phyloP scores from a whole-genome alignment of 2,113 vertebrate genomes.

The Nibea albiflora region DNA sequence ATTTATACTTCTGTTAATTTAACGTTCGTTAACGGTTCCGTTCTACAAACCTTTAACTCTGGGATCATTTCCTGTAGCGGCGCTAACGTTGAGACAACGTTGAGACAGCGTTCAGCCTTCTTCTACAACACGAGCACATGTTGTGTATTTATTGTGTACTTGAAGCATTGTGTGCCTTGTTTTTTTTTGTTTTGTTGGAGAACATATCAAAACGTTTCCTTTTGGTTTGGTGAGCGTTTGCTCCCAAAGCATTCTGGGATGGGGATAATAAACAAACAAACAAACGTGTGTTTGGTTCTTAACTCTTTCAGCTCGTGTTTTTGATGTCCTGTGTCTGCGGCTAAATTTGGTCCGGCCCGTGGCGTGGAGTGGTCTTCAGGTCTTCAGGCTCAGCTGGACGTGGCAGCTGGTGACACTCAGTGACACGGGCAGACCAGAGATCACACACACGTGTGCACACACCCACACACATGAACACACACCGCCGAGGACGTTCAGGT shows the following conservation, averaged over 20 bases:
- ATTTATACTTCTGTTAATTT: conserved; percentile 33
- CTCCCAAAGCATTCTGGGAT: conserved; percentile 1
- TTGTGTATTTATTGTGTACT: conserved; percentile 37
- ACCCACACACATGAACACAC: too few relatives aligned
- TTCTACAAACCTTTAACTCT: not conserved
- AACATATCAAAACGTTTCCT: not conserved
- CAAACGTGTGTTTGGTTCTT: not conserved
- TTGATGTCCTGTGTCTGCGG: conserved; percentile 5
- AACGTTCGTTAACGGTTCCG: not conserved
- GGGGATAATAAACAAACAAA: conserved; percentile 25
- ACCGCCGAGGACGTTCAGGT: too few relatives aligned
- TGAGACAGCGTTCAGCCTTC: not conserved
- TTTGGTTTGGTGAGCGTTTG: not conserved
- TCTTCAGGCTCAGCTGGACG: conserved; percentile 56
- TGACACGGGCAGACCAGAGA: conserved; percentile 58
- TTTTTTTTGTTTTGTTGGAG: conserved; percentile 17
- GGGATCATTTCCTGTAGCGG: conserved; percentile 7
- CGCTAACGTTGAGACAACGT: not conserved
- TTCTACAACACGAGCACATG: not conserved
- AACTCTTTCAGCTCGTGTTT: conserved; percentile 11
- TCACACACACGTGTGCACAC: not conserved
- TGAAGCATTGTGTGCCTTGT: conserved; percentile 61
- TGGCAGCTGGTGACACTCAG: conserved; percentile 65
- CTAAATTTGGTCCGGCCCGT: conserved; percentile 7
- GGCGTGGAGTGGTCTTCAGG: conserved; percentile 50